Evolutionary conservation across 2,888 invertebrate species (phyloP), one percentile per base, ranked within the genome.

Genomic region (Eilema depressum): DNA sequence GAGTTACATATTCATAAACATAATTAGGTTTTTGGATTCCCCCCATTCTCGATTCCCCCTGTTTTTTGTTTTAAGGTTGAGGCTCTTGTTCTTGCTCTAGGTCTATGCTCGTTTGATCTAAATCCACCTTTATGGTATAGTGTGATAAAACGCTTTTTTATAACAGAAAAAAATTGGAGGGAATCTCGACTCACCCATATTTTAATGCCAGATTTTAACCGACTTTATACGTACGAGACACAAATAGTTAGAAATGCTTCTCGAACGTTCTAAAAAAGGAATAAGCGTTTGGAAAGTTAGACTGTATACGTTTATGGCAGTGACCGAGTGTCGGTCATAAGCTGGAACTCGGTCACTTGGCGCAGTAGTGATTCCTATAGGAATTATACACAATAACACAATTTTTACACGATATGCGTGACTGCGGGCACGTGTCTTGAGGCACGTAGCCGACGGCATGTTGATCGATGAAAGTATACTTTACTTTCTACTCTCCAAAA

Each of bases 261-360:
- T 59, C 59, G 59, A 59, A 26, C 59, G 8, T 59, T 59, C 59
- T 59, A 59, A 59, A 59, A 59, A 59, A 59, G 59, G 59, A 26
- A 59, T 59, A 59, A 59, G 25, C 5, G 59, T 59, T 59, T 59
- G 28, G 59, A 59, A 59, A 59, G 59, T 59, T 17, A 59, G 20
- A 28, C 26, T 59, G 59, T 57, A 59, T 59, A 14, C 59, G 25
- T 17, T 59, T 17, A 17, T 26, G 17, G 59, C 59, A 59, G 53
- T n/a, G 53, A 53, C 53, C 53, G 53, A 53, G n/a, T 53, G 53
- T 10, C 53, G n/a, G 17, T 26, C 25, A 63, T 20, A 20, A 11
- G 25, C 10, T 63, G 41, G 41, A 41, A 63, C 37, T 41, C 20
- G 63, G 25, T n/a, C 63, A 26, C 63, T 41, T 41, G 63, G 25